Conservation (phyloP, 2,113 vertebrate species). For the Phaethon lepturus region DNA sequence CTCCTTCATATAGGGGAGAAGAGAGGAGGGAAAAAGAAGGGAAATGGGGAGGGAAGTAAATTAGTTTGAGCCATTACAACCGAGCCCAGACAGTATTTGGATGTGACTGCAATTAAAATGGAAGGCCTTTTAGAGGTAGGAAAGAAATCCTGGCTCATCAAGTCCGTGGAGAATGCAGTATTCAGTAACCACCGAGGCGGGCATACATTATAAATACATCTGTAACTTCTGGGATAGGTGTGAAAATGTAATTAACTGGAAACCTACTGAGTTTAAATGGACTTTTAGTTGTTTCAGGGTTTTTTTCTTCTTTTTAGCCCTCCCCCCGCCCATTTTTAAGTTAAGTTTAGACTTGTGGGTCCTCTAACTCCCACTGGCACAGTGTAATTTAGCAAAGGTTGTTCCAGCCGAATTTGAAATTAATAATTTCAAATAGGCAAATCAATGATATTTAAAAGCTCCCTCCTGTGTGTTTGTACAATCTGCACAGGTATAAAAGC, state of each 20-base stretch:
- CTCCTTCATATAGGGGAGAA: neutral
- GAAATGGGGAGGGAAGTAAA: neutral
- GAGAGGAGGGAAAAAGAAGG: neutral
- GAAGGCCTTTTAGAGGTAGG: slow-evolving; percentile 14
- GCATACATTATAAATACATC: slow-evolving; percentile 69
- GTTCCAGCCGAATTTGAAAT: slow-evolving; percentile 79
- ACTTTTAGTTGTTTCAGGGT: slow-evolving; percentile 73
- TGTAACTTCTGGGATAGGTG: slow-evolving; percentile 72
- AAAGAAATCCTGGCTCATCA: slow-evolving; percentile 11
- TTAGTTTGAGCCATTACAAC: neutral
- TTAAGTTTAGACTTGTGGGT: slow-evolving; percentile 72
- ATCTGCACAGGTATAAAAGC: slow-evolving; percentile 72
- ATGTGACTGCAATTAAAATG: slow-evolving; percentile 8
- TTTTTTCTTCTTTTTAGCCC: slow-evolving; percentile 35
- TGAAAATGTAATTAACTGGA: slow-evolving; percentile 82
- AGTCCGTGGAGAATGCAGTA: slow-evolving; percentile 40
- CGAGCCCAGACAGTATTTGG: neutral
- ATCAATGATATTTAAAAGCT: slow-evolving; percentile 81
- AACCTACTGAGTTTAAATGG: slow-evolving; percentile 77
- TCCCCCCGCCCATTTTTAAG: slow-evolving; percentile 58
- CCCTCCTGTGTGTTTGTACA: slow-evolving; percentile 74
- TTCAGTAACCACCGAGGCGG: slow-evolving; percentile 40
- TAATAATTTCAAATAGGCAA: slow-evolving; percentile 82
- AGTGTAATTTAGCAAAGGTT: slow-evolving; percentile 80
- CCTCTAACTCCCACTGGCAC: slow-evolving; percentile 77